phyloP scores from a whole-genome alignment of 1,140 invertebrate species.

The Choristoneura fumiferana region DNA sequence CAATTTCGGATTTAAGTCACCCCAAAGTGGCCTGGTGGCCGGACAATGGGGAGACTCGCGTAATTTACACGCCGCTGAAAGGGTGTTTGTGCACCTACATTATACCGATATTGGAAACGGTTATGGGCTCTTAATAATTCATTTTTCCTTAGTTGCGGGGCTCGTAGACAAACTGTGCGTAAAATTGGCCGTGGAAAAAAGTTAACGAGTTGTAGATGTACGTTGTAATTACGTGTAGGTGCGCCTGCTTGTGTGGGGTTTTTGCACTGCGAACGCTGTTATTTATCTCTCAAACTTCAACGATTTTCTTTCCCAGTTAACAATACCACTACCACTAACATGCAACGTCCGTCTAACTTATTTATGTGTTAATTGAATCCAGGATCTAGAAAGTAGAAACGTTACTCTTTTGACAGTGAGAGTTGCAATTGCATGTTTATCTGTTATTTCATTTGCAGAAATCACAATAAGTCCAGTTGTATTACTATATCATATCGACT shows the following conservation, averaged over 20 bases:
- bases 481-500: too few species aligned
- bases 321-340: too few species aligned
- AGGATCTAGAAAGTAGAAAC: too few species aligned
- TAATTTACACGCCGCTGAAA: constrained; percentile 70
- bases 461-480: too few species aligned
- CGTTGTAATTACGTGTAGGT: constrained; percentile 32
- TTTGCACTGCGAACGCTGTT: too few species aligned
- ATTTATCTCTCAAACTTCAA: neutral
- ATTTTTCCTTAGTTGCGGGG: constrained; percentile 47
- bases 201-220: constrained; percentile 34
- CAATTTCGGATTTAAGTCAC: constrained; percentile 80
- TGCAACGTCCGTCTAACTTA: too few species aligned
- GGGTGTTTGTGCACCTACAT: constrained; percentile 50
- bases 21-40: constrained; percentile 74
- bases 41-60: constrained; percentile 60
- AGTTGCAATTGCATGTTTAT: too few species aligned
- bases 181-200: constrained; percentile 47
- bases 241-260: too few species aligned
- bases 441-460: too few species aligned
- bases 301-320: neutral
- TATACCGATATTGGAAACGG: constrained; percentile 49
- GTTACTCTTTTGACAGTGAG: too few species aligned
- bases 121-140: constrained; percentile 68
- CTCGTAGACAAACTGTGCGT: constrained; percentile 49
- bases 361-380: too few species aligned